phyloP scores from a whole-genome alignment of 2,113 vertebrate genomes.

The Calonectris borealis region DNA sequence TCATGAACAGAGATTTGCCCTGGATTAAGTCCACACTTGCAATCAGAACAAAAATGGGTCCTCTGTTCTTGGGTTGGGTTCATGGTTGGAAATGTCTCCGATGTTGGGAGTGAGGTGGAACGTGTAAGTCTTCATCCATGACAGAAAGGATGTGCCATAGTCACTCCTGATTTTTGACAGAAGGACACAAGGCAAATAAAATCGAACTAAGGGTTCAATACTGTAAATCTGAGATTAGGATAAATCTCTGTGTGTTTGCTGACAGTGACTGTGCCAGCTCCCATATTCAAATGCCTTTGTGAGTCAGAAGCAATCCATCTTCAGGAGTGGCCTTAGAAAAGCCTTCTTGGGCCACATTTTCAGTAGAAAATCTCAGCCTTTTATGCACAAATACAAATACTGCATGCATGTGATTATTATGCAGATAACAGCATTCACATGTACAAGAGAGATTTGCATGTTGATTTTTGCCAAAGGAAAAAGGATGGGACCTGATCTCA shows the following conservation, averaged over 20 bases:
- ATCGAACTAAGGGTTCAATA: not conserved
- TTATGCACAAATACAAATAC: not conserved
- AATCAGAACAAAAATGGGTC: not conserved
- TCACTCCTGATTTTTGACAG: not conserved
- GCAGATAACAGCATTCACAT: not conserved
- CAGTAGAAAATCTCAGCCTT: not conserved
- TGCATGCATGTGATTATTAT: not conserved
- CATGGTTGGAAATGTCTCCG: not conserved
- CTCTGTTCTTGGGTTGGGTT: not conserved
- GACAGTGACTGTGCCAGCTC: not conserved
- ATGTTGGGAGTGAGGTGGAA: not conserved
- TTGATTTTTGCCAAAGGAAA: not conserved
- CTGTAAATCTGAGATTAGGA: not conserved
- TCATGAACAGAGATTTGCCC: not conserved
- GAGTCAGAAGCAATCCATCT: not conserved
- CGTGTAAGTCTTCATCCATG: not conserved
- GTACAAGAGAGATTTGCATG: not conserved
- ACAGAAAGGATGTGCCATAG: not conserved
- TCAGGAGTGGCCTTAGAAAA: not conserved
- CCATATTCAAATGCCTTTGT: not conserved
- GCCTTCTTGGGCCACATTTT: not conserved
- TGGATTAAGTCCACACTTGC: not conserved
- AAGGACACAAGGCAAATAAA: not conserved
- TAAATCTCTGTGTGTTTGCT: not conserved
- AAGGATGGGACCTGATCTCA: not conserved